Percentiles rank a stretch among this genome's conserved stretches.
phyloP scores from a whole-genome alignment of 2,113 vertebrate genomes.

The Rousettus leschenaultii region DNA sequence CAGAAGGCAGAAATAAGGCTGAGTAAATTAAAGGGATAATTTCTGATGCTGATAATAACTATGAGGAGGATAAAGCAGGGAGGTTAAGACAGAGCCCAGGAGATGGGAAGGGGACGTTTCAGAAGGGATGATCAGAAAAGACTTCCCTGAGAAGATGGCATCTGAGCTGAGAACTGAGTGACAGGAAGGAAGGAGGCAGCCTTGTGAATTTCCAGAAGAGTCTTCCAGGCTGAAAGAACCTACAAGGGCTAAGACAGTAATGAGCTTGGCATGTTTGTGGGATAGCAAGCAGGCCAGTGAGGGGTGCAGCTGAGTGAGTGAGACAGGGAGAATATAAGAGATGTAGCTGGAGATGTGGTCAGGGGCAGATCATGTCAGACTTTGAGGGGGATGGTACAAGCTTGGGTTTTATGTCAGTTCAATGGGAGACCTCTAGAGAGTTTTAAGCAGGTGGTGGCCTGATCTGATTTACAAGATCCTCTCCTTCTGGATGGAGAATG shows the following conservation, averaged over 20 bases:
- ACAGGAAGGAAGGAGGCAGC: background rate
- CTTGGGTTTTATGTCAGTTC: background rate
- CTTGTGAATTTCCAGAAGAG: background rate
- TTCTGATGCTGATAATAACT: background rate
- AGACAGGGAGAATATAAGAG: background rate
- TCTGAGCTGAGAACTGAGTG: background rate
- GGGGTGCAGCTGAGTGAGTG: background rate
- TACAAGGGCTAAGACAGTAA: background rate
- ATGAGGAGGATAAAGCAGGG: background rate
- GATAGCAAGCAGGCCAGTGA: background rate
- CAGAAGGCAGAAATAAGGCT: background rate
- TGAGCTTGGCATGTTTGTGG: background rate
- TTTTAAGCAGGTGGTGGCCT: background rate
- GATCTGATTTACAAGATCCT: background rate
- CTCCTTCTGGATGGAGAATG: background rate
- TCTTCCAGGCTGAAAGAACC: background rate
- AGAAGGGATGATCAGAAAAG: background rate
- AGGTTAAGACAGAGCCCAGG: background rate
- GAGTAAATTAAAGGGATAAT: background rate
- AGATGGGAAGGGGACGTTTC: background rate
- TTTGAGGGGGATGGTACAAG: background rate
- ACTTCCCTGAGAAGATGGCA: background rate
- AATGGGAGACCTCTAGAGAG: background rate
- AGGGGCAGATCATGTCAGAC: background rate
- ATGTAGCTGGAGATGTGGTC: background rate